These are phyloP conservation scores for Tribolium freemani DNA, from an alignment of 2,888 invertebrate species.

Conservation along the genomic window DNA sequence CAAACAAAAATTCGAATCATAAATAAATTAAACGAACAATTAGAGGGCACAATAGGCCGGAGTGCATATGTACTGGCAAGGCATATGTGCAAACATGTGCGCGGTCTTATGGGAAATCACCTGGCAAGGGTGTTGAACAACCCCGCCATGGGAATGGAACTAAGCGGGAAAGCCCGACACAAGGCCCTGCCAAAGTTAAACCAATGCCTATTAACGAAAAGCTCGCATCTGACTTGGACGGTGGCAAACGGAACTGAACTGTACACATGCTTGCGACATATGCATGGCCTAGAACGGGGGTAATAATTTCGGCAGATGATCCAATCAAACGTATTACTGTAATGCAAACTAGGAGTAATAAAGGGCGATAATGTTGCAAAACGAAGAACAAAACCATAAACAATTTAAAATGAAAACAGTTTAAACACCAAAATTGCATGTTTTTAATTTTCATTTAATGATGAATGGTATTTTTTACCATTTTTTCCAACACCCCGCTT, in stretches of 20 bases:
- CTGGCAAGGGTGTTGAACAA: conserved; percentile 63
- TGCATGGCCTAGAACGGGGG: conserved; percentile 34
- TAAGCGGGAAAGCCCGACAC: conserved; percentile 44
- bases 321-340: neutral
- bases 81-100: conserved; percentile 70
- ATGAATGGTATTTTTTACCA: no score
- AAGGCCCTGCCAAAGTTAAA: conserved; percentile 50
- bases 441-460: no score
- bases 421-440: no score
- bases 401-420: no score
- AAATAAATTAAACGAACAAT: conserved; percentile 68
- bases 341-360: neutral
- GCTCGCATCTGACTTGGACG: conserved; percentile 54
- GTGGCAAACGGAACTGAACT: conserved; percentile 16
- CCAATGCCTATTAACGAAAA: conserved; percentile 57
- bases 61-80: conserved; percentile 60
- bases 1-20: conserved; percentile 63
- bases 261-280: conserved; percentile 48
- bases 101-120: conserved; percentile 70
- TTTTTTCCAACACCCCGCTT: no score
- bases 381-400: no score
- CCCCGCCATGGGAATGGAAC: conserved; percentile 63
- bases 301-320: conserved; percentile 56
- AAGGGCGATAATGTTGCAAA: neutral
- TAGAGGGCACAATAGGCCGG: conserved; percentile 63